Evolutionary conservation across 2,113 vertebrate genomes (phyloP).

Genomic region (Coreoperca whiteheadi): DNA sequence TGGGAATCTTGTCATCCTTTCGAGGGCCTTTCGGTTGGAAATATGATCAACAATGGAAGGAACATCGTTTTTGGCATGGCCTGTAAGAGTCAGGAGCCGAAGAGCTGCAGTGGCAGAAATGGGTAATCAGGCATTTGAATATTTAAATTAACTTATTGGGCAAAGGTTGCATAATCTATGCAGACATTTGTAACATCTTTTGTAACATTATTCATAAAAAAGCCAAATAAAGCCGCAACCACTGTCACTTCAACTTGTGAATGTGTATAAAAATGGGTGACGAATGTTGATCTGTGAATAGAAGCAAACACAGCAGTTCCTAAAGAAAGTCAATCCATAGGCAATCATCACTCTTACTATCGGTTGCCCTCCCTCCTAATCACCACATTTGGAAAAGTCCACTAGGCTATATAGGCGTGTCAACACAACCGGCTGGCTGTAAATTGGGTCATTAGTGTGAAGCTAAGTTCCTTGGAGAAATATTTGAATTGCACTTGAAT

Average conservation of each 20-base stretch:
- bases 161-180: slow-evolving; percentile 25
- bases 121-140: slow-evolving; percentile 14
- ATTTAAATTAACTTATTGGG: slow-evolving; percentile 21
- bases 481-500: slow-evolving; percentile 4
- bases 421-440: not conserved
- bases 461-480: not conserved
- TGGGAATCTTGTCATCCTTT: not conserved
- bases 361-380: not conserved
- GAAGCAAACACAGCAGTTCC: not conserved
- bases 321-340: not conserved
- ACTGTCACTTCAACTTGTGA: not conserved
- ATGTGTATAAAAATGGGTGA: not conserved
- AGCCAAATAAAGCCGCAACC: slow-evolving; percentile 1
- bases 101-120: not conserved
- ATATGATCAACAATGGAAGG: not conserved
- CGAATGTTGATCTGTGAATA: not conserved
- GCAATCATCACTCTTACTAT: not conserved
- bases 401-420: not conserved
- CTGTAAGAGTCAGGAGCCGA: not conserved
- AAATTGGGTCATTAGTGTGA: not conserved
- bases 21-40: not conserved
- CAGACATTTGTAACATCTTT: slow-evolving; percentile 25
- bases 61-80: not conserved
- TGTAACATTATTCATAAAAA: slow-evolving; percentile 15
- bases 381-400: not conserved